A percentile compares a stretch with the other conserved stretches of the same genome.
These are phyloP conservation scores for Characodon lateralis DNA, from an alignment of 2,797 vertebrate species.

Conservation along the genomic window DNA sequence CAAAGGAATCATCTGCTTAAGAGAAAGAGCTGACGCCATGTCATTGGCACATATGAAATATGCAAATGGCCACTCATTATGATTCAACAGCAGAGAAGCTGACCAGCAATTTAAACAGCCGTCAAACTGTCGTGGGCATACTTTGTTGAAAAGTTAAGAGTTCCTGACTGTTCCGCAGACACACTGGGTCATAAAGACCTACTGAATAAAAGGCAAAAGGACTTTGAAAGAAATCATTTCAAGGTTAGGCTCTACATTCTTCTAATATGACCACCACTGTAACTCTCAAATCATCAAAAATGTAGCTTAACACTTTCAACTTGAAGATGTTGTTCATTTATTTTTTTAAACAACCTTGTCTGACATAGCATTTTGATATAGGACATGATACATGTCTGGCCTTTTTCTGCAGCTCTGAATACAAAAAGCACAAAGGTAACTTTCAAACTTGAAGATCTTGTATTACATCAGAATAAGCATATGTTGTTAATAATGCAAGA, in stretches of 20 bases:
- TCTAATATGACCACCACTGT: neutral
- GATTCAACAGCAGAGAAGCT: slow-evolving; percentile 24
- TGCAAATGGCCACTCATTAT: slow-evolving; percentile 28
- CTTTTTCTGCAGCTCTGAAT: neutral
- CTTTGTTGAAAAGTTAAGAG: slow-evolving; percentile 59
- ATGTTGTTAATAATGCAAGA: neutral
- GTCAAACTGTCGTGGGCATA: slow-evolving; percentile 66
- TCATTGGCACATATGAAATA: slow-evolving; percentile 10
- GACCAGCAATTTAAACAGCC: slow-evolving; percentile 52
- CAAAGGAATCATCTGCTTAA: slow-evolving; percentile 15
- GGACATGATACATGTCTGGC: neutral
- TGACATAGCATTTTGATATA: neutral
- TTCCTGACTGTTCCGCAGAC: slow-evolving; percentile 64
- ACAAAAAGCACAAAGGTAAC: neutral
- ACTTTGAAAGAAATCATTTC: neutral
- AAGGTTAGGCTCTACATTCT: neutral
- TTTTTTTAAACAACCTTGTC: neutral
- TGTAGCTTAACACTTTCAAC: neutral
- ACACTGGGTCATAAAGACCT: slow-evolving; percentile 43
- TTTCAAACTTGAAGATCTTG: neutral
- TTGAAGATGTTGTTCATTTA: neutral
- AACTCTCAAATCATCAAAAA: neutral
- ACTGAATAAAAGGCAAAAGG: slow-evolving; percentile 21
- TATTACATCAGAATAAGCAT: neutral
- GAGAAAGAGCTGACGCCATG: slow-evolving; percentile 14